Percentiles rank a stretch among this genome's conserved stretches.
Conservation (phyloP, 53 echinoderm and acorn worm genomes). For the Mesocentrotus franciscanus region DNA sequence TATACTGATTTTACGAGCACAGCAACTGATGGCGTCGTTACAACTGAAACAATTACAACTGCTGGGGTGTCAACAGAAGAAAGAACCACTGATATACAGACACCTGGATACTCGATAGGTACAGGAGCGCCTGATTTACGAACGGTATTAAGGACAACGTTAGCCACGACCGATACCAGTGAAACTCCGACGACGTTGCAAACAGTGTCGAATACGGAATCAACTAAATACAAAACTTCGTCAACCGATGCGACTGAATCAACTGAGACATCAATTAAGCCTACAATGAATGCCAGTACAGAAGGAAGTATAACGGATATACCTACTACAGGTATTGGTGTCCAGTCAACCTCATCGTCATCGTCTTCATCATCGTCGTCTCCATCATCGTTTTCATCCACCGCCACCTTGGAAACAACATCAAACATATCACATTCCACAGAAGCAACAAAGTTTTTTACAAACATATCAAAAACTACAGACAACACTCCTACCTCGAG, state of each 20-base stretch:
- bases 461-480: background rate
- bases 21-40: background rate
- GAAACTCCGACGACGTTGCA: background rate
- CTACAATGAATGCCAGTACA: background rate
- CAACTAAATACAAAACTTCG: background rate
- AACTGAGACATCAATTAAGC: background rate
- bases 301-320: background rate
- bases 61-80: background rate
- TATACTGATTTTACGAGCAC: background rate
- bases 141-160: background rate
- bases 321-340: conserved; percentile 14
- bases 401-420: background rate
- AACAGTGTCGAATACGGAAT: background rate
- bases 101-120: background rate
- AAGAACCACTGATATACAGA: background rate
- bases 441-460: background rate
- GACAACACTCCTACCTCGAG: background rate
- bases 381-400: background rate
- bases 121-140: background rate
- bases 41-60: background rate
- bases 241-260: background rate
- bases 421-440: background rate
- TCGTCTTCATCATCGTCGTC: background rate
- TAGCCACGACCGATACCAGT: background rate
- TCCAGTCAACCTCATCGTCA: background rate